phyloP scores from a whole-genome alignment of 2,797 vertebrate species.

The Limnodromus scolopaceus region DNA sequence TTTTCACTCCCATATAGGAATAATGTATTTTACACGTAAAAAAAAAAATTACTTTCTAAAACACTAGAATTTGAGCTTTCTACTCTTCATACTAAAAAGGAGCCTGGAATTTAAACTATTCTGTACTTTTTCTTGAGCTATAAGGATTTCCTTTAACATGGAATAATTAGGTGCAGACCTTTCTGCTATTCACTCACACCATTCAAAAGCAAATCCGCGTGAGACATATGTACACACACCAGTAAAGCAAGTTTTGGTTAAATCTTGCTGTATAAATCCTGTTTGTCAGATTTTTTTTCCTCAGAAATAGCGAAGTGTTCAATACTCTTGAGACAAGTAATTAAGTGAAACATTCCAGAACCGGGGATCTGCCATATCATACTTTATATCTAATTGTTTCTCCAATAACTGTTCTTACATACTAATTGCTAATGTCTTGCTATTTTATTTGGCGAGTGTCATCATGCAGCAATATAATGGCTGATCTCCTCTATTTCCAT shows the following conservation, averaged over 20 bases:
- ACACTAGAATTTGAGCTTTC: not conserved
- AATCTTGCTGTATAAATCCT: not conserved
- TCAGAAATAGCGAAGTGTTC: not conserved
- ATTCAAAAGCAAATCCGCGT: not conserved
- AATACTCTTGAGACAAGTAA: not conserved
- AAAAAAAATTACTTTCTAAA: not conserved
- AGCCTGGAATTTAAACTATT: not conserved
- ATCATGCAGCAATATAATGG: not conserved
- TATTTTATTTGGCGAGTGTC: not conserved
- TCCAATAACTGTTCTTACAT: conserved; percentile 1
- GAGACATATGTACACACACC: not conserved
- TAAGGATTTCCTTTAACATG: not conserved
- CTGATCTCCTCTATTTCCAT: not conserved
- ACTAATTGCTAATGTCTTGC: not conserved
- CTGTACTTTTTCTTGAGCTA: not conserved
- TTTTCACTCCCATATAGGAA: not conserved
- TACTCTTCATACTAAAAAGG: not conserved
- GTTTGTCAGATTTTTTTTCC: not conserved
- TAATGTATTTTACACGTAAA: not conserved
- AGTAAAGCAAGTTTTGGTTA: not conserved
- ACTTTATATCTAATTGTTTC: conserved; percentile 5
- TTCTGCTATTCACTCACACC: not conserved
- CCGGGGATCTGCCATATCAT: not conserved
- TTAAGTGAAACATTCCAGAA: not conserved
- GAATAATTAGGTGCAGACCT: not conserved